Conservation (phyloP, 2,797 vertebrate genomes). For the Poliocrania exsul region DNA sequence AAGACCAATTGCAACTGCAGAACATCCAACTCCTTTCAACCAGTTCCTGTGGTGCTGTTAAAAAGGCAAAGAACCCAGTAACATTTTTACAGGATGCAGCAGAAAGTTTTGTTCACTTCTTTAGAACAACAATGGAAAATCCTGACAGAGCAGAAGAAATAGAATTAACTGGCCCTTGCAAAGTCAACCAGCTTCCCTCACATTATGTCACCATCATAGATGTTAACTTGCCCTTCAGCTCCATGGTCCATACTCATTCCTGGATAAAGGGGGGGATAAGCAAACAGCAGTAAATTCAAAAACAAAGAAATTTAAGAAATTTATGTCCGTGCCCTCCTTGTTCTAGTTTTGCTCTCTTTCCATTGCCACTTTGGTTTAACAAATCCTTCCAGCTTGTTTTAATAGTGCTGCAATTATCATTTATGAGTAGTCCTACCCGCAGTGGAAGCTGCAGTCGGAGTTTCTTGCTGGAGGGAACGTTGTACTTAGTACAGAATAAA, state of each 20-base stretch:
- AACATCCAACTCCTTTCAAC: neutral
- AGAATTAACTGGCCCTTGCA: neutral
- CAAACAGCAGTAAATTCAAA: neutral
- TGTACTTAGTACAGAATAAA: neutral
- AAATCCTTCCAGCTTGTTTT: neutral
- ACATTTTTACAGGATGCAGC: neutral
- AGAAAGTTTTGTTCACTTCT: neutral
- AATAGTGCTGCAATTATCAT: neutral
- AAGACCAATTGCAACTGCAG: accelerated
- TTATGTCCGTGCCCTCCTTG: neutral
- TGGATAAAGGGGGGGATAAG: neutral
- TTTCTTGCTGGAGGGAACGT: neutral
- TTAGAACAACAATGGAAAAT: neutral
- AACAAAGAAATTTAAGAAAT: neutral
- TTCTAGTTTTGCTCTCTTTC: neutral
- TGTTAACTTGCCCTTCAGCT: neutral
- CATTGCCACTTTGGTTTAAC: neutral
- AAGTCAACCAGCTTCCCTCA: neutral
- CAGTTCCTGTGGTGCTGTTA: neutral
- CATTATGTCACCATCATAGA: neutral
- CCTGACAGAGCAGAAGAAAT: neutral
- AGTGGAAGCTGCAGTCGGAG: neutral
- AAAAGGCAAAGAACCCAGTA: neutral
- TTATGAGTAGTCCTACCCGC: neutral
- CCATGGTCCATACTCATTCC: neutral